Evolutionary conservation across 2,888 invertebrate genomes (phyloP), one percentile per base, ranked within the genome.

Genomic region (Bhutanitis thaidina): DNA sequence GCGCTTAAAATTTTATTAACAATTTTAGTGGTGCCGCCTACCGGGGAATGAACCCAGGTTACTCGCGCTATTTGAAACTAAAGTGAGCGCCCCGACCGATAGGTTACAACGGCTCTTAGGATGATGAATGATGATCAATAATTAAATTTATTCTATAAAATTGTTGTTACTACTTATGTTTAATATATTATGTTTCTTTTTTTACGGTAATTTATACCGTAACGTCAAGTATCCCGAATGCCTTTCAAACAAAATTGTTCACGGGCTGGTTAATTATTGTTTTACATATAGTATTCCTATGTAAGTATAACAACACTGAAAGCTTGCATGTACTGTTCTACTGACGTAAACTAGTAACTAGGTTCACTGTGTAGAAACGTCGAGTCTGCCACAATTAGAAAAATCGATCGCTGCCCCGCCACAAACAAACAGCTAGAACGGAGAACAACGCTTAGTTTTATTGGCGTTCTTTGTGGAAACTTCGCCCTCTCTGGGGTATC

Each of bases 391-490:
- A 68, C 70, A 71, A 72, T 71, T 71, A 71, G 64, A 67, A 69
- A 68, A 74, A 79, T 78, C 77, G 79, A 81, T 80, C 64, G 66
- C 58, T 53, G 56, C 50, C 52, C 35, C 56, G 54, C 56, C 58
- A 56, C 66, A 62, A 74, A 73, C 76, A 69, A 71, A 72, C 63
- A 69, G 57, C 55, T 60, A 58, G 62, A 70, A 65, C 64, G 57
- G 59, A 60, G 56, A 63, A 68, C 64, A 66, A 65, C 68, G 74
- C 69, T 80, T 74, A 74, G 69, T 79, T 80, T 79, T 81, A 85
- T 81, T 74, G 78, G 71, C 63, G 69, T 61, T 69, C 67, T 65
- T 71, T 53, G 71, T 69, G 64, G 68, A 70, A 80, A 78, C 67
- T 76, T 75, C 65, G 70, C 67, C 68, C 74, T 65, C 43, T 45